Conservation (phyloP, 2,797 vertebrate genomes). For the Halcyon chelicuti region DNA sequence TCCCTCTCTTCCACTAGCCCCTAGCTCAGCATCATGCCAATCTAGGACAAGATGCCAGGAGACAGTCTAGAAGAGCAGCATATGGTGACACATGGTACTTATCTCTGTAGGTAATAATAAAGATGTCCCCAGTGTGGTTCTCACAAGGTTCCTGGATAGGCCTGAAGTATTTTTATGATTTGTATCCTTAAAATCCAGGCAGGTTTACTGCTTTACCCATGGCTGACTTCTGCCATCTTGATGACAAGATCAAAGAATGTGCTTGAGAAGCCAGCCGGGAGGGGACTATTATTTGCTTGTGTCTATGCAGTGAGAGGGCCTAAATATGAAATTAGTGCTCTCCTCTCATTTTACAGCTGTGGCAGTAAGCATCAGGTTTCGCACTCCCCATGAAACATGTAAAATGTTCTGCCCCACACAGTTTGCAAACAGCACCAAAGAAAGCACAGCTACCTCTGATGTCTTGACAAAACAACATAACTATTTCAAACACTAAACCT, state of each 20-base stretch:
- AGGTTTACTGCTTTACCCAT: not conserved
- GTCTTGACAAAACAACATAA: not conserved
- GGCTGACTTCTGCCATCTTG: not conserved
- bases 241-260: not conserved
- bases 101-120: not conserved
- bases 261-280: fast-evolving
- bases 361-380: not conserved
- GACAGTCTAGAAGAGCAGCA: not conserved
- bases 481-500: not conserved
- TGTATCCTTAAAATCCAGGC: not conserved
- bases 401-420: not conserved
- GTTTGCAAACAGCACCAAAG: not conserved
- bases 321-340: not conserved
- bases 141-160: not conserved
- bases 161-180: not conserved
- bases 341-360: not conserved
- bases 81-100: not conserved
- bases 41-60: not conserved
- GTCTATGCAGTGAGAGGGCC: not conserved
- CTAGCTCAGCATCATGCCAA: not conserved
- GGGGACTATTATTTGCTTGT: not conserved
- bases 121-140: not conserved
- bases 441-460: not conserved
- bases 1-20: not conserved
- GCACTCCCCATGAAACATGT: not conserved